phyloP scores from a whole-genome alignment of 2,113 vertebrate species.

The Illadopsis cleaveri region DNA sequence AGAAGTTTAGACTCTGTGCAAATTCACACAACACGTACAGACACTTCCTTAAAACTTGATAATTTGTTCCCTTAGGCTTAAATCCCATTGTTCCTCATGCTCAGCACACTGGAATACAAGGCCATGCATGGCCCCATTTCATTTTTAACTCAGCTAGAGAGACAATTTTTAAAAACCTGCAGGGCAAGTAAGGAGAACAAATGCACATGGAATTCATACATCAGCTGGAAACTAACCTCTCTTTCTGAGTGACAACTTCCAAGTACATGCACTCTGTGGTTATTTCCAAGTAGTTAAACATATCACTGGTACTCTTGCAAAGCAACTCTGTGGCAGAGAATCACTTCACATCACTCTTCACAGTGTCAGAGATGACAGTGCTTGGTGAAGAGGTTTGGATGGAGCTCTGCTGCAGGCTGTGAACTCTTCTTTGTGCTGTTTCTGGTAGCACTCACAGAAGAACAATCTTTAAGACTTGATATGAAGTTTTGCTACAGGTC shows the following conservation, averaged over 20 bases:
- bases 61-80: not conserved
- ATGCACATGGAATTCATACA: not conserved
- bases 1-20: not conserved
- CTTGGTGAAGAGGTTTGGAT: not conserved
- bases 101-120: not conserved
- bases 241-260: conserved; percentile 2
- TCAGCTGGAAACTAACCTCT: not conserved
- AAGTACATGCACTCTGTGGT: not conserved
- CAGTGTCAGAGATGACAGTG: not conserved
- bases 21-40: not conserved
- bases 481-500: not conserved
- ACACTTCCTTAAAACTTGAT: not conserved
- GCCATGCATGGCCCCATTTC: not conserved
- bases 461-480: not conserved
- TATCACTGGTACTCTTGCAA: not conserved
- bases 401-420: not conserved
- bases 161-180: not conserved
- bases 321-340: not conserved
- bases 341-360: not conserved
- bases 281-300: conserved; percentile 1
- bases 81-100: not conserved
- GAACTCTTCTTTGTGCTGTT: not conserved
- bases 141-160: not conserved
- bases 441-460: not conserved
- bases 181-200: not conserved